Base-by-base conservation (phyloP, 1,140 invertebrate species). In the Scaptodrosophila lebanonensis region DNA sequence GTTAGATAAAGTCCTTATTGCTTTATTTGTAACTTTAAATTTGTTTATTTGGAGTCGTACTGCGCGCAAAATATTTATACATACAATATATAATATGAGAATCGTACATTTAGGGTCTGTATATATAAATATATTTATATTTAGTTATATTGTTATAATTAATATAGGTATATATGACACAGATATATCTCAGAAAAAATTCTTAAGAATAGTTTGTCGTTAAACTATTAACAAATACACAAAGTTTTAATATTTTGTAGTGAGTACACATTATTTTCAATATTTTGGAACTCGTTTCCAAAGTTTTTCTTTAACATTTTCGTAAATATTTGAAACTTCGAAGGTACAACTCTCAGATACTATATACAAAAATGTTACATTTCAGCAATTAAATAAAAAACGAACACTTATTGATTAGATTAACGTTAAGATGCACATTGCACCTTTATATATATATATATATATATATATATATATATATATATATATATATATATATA, bases 271-370 rank as follows among this genome's bases (percentile, higher is more conserved):
- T n/a, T n/a, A 25, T 39, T 50, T 33, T 5, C 3, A 33, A 20
- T 45, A 45, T 32, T 42, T 40, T 40, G 3, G 17, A 2, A 48
- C 36, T 48, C 9, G 32, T 18, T 27, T 9, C 11, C 3, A 22
- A 45, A 32, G 17, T 54, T 13, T 40, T 15, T 16, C 42, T n/a
- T 44, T 50, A 52, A 43, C 13, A 48, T 40, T 54, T 27, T 52
- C n/a, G 22, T 42, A 42, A 48, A 38, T 20, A 62, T 38, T 36
- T 39, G 20, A 27, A 59, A 51, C 33, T 54, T 32, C 17, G 62
- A 71, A 82, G 75, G 75, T 82, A 82, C 75, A 82, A 82, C 75
- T 82, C 75, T 82, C 66, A 67, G 66, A 48, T 52, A 44, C 44
- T 61, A 54, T 33, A 33, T 33, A n/a, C n/a, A 3, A 33, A 33